Conservation (phyloP, 2,113 vertebrate genomes). For the Meleagris gallopavo region DNA sequence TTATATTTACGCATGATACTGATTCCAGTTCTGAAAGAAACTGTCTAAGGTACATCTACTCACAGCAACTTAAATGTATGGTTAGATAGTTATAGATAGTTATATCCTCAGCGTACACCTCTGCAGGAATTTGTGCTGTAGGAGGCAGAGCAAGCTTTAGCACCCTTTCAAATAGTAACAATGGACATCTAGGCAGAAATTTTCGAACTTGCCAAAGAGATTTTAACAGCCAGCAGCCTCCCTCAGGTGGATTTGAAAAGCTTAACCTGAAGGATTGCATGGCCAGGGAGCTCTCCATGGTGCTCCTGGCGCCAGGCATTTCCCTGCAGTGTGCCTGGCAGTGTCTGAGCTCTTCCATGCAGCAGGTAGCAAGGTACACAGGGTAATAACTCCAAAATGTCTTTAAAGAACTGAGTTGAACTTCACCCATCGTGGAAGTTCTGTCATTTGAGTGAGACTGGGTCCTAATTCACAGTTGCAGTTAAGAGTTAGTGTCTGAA, state of each 20-base stretch:
- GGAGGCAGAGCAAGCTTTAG: neutral
- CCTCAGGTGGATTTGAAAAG: neutral
- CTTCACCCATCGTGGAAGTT: too few species aligned
- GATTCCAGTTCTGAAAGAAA: neutral
- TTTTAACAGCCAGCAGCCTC: neutral
- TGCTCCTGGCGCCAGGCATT: rapidly evolving
- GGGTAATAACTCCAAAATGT: neutral
- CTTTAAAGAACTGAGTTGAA: neutral
- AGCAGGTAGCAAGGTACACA: neutral
- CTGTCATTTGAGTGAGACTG: neutral
- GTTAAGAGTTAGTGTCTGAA: neutral
- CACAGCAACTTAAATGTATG: neutral
- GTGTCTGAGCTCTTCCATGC: rapidly evolving
- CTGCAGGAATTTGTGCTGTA: neutral
- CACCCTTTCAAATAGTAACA: neutral
- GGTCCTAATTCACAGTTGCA: neutral
- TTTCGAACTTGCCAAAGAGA: neutral
- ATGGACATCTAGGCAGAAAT: neutral
- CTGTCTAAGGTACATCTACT: neutral
- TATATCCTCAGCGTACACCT: neutral
- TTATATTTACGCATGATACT: conserved; percentile 5
- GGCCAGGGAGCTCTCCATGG: neutral
- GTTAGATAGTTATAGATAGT: neutral
- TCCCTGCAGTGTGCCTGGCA: rapidly evolving
- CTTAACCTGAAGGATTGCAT: rapidly evolving